Evolutionary conservation across 2,888 invertebrate species (phyloP).

Genomic region (Pseudococcus longispinus): DNA sequence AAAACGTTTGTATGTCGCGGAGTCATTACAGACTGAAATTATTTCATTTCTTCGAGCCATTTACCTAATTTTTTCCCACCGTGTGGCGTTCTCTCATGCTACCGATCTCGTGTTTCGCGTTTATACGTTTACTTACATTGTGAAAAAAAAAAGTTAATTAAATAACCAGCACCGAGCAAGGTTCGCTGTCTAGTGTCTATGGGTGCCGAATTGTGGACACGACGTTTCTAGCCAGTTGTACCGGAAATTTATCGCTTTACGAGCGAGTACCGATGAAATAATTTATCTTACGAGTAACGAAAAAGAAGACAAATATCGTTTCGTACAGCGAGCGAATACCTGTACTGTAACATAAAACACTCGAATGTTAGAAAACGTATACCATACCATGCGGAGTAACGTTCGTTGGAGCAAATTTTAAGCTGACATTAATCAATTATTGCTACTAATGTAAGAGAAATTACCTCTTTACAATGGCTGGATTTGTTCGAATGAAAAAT

Average conservation of each 20-base stretch:
- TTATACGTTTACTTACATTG: neutral
- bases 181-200: neutral
- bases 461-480: neutral
- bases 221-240: neutral
- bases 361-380: neutral
- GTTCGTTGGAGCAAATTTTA: neutral
- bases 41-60: conserved; percentile 34
- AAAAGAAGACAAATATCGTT: neutral
- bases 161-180: neutral
- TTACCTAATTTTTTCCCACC: conserved; percentile 33
- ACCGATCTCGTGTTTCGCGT: neutral
- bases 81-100: neutral
- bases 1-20: conserved; percentile 3
- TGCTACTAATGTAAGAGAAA: neutral
- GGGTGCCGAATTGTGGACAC: neutral
- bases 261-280: neutral
- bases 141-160: conserved; percentile 20
- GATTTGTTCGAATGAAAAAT: no score
- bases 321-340: neutral
- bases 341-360: neutral
- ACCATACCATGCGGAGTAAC: neutral
- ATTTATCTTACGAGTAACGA: conserved; percentile 10
- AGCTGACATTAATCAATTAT: neutral
- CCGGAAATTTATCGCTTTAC: conserved; percentile 6
- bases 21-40: conserved; percentile 25